Evolutionary conservation across 1,140 invertebrate species (phyloP).

Genomic region (Trichonephila clavata): DNA sequence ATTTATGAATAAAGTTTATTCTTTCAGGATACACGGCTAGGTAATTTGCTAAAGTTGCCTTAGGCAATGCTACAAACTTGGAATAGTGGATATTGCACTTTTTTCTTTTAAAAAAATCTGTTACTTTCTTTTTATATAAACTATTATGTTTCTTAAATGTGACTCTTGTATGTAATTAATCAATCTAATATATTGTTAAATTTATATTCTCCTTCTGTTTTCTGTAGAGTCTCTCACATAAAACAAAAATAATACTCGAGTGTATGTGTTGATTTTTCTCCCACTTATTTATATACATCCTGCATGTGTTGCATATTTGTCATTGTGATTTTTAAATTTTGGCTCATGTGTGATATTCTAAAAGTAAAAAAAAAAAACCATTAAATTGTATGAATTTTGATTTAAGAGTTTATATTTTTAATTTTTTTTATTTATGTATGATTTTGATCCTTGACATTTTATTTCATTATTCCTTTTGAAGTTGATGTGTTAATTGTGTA

Average conservation of each 20-base stretch:
- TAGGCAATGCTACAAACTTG: conserved; percentile 59
- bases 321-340: conserved; percentile 37
- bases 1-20: conserved; percentile 53
- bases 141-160: conserved; percentile 28
- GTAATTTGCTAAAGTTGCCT: conserved; percentile 42
- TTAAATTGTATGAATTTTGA: not conserved
- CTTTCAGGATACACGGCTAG: conserved; percentile 69
- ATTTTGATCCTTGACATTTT: not conserved
- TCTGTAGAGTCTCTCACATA: not conserved
- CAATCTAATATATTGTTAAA: conserved; percentile 32
- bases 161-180: conserved; percentile 23
- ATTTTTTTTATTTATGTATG: conserved; percentile 17
- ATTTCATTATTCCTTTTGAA: not conserved
- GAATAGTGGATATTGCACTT: conserved; percentile 49
- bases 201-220: not conserved
- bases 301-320: conserved; percentile 36
- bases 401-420: conserved; percentile 22
- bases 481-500: conserved; percentile 50
- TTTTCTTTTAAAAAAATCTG: not conserved
- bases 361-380: not conserved
- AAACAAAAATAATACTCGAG: conserved; percentile 36
- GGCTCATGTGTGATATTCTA: conserved; percentile 33
- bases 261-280: conserved; percentile 15
- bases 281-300: conserved; percentile 54
- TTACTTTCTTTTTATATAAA: conserved; percentile 28